Base-by-base conservation (phyloP, 2,888 invertebrate genomes). In the Aphidius colemani region DNA sequence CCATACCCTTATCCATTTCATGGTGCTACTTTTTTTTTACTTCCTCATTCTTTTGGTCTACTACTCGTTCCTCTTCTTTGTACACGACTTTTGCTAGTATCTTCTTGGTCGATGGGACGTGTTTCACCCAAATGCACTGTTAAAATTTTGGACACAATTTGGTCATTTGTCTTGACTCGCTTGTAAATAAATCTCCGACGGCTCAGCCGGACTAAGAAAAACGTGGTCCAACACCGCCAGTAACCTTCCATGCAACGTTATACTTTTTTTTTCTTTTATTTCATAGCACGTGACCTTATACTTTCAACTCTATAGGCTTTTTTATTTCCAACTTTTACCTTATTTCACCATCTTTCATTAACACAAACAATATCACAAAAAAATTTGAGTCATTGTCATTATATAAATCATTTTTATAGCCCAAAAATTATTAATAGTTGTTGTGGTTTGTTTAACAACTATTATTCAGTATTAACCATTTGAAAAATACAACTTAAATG, bases 81-180 rank as follows among this genome's bases (percentile, higher is more conserved):
- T 69, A 69, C 69, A 61, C 77, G 72, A 77, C 79, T 81, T 82
- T 84, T 84, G 84, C 79, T 83, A 82, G 84, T 83, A 84, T 80
- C 75, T 74, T 73, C 83, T 58, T 61, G 83, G 85, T 64, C 84
- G 70, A 30, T 67, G 69, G 71, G 78, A 78, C 78, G 80, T 76
- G 79, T 78, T 30, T 80, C 80, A 76, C 76, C 79, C 85, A 88
- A 89, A 89, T 89, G 88, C 86, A 88, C 88, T 88, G 87, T 88
- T 89, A 88, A 89, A 89, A 89, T 89, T 89, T 89, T 89, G 88
- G 88, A 89, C 89, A 88, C 89, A 89, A 89, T 88, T 89, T 88
- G 84, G 85, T 89, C 88, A 88, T 89, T 89, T 89, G 89, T 89
- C 89, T 89, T 88, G 85, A 85, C 85, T 86, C 88, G 87, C 88